A percentile compares a stretch with the other conserved stretches of the same genome.
phyloP scores from a whole-genome alignment of 2,113 vertebrate species.

The Alethe castanea region DNA sequence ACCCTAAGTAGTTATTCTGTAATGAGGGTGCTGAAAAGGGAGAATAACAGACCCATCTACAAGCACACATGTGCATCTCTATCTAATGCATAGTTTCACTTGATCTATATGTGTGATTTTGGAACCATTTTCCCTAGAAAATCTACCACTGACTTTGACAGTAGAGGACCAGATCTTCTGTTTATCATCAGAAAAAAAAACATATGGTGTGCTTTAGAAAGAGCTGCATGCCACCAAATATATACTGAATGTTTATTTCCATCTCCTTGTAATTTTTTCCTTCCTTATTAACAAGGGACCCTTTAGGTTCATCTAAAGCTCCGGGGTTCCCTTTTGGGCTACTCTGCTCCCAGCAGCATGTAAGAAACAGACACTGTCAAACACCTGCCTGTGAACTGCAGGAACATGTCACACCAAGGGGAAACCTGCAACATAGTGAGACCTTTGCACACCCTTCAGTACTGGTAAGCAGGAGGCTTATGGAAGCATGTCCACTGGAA shows the following conservation, averaged over 20 bases:
- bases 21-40: background rate
- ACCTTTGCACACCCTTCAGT: background rate
- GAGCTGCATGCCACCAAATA: background rate
- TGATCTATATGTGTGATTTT: background rate
- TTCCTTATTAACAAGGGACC: background rate
- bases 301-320: background rate
- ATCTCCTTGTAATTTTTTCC: background rate
- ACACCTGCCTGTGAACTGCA: background rate
- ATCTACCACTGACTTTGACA: background rate
- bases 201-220: background rate
- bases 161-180: background rate
- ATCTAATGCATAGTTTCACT: background rate
- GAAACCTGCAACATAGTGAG: accelerated
- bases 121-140: background rate
- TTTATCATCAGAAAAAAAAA: background rate
- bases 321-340: background rate
- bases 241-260: background rate
- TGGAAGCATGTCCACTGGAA: background rate
- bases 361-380: background rate
- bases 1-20: background rate
- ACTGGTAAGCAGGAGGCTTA: background rate
- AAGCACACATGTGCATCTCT: background rate
- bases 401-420: background rate
- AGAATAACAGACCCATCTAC: background rate
- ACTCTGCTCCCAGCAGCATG: background rate